Base-by-base conservation (phyloP, 2,888 invertebrate species). In the Drosophila tripunctata region DNA sequence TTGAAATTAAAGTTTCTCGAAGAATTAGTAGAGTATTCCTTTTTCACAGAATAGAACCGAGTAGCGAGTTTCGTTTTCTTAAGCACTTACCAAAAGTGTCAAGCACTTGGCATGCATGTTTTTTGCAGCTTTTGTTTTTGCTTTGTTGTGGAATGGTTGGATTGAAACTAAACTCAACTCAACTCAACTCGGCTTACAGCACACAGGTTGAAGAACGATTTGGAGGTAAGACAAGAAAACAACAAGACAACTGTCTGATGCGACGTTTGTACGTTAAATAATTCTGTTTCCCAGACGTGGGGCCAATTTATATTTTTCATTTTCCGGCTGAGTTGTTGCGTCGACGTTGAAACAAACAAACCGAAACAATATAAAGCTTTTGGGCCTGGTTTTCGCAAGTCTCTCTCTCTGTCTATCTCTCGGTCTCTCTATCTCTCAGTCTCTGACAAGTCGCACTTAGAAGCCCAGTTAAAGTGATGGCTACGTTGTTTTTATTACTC, bases 251-350 rank as follows among this genome's bases (percentile, higher is more conserved):
- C 88, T 71, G 73, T 55, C 67, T 73, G 69, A 63, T 36, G 33
- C 81, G 63, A 57, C 78, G 81, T 61, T 86, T 73, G 65, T 67
- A 75, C 74, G 72, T 86, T 79, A 79, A 89, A 79, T 90, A 89
- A 87, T 87, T 78, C 84, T 78, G 70, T 76, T 81, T 89, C 88
- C 78, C 87, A 89, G 65, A 73, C 68, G 67, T 58, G 75, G 62
- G 81, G 78, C 82, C 89, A 89, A 90, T 89, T 89, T 89, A 89
- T 89, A 89, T 89, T 81, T 86, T 87, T 82, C 79, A 86, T 84
- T 89, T 89, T 89, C 89, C 89, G 88, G 89, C 82, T 89, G 89
- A 89, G 89, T 89, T 89, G 76, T 64, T 67, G 63, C 75, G 74
- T 67, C 67, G 27, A 24, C 44, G 44, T 24, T 17, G 69, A 73